phyloP scores from a whole-genome alignment of 2,888 invertebrate genomes.

The Drosophila demipolita region DNA sequence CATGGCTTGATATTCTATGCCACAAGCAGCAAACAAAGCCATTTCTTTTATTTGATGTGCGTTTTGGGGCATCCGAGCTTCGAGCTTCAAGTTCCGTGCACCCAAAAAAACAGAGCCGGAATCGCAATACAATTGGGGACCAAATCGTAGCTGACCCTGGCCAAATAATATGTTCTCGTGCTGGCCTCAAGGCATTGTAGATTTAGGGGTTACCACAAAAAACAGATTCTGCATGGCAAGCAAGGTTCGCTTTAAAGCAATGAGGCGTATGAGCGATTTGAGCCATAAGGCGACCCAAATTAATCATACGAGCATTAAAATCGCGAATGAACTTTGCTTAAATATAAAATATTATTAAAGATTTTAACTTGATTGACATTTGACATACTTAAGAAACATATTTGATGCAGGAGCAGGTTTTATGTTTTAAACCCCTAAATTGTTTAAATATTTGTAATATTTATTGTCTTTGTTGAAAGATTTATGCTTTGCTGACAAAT shows the following conservation, averaged over 20 bases:
- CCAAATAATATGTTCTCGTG: slow-evolving; percentile 42
- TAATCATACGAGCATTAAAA: slow-evolving; percentile 13
- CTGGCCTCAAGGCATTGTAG: slow-evolving; percentile 30
- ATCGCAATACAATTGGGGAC: slow-evolving; percentile 20
- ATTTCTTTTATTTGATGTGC: slow-evolving; percentile 79
- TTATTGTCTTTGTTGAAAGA: not conserved
- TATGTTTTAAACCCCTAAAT: not conserved
- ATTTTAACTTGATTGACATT: not conserved
- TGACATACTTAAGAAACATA: not conserved
- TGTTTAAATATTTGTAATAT: not conserved
- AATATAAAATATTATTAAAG: slow-evolving; percentile 26
- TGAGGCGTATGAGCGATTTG: slow-evolving; percentile 47
- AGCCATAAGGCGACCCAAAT: slow-evolving; percentile 27
- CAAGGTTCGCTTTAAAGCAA: slow-evolving; percentile 19
- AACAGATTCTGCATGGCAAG: slow-evolving; percentile 42
- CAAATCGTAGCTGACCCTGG: slow-evolving; percentile 30
- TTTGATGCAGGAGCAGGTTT: not conserved
- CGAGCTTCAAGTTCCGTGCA: not conserved
- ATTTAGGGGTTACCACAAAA: slow-evolving; percentile 22
- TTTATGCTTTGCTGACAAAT: not conserved
- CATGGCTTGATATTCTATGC: slow-evolving; percentile 76
- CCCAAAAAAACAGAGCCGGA: not conserved
- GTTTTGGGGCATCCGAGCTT: slow-evolving; percentile 48
- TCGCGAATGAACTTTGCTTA: slow-evolving; percentile 1
- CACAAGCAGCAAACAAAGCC: slow-evolving; percentile 79